Conservation (phyloP, 2,888 invertebrate species). For the Uloborus plumipes region DNA sequence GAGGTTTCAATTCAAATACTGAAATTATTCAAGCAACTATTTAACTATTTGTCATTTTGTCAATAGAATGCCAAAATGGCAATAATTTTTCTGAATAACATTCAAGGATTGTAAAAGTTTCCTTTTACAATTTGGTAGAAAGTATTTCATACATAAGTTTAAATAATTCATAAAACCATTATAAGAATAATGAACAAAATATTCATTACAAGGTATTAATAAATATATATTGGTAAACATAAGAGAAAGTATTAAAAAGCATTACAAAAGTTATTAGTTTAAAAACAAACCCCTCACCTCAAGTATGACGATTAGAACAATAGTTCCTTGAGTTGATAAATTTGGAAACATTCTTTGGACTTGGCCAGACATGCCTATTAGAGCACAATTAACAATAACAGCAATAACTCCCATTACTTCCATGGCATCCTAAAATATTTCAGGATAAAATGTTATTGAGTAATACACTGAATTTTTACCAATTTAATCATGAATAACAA, state of each 20-base stretch:
- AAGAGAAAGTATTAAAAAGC: background rate
- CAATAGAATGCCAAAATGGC: too few relatives aligned
- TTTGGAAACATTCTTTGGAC: slow-evolving; percentile 89
- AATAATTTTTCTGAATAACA: too few relatives aligned
- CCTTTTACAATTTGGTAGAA: too few relatives aligned
- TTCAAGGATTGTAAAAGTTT: too few relatives aligned
- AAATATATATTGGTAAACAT: background rate
- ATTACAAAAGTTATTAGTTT: background rate
- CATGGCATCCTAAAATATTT: slow-evolving; percentile 73
- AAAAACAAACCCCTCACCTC: slow-evolving; percentile 76
- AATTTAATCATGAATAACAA: background rate
- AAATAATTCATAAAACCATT: too few relatives aligned
- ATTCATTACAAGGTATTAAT: background rate
- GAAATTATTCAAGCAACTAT: too few relatives aligned
- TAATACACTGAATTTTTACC: background rate
- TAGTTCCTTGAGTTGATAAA: slow-evolving; percentile 86
- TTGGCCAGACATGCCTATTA: slow-evolving; percentile 93
- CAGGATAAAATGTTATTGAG: background rate
- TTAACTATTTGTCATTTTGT: too few relatives aligned
- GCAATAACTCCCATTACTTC: slow-evolving; percentile 78
- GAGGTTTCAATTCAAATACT: too few relatives aligned
- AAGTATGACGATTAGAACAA: slow-evolving; percentile 87
- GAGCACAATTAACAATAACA: slow-evolving; percentile 82
- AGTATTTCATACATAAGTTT: too few relatives aligned
- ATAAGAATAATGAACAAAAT: too few relatives aligned